Conservation (phyloP, 1,140 invertebrate species). For the Gonatopus flavifemur region DNA sequence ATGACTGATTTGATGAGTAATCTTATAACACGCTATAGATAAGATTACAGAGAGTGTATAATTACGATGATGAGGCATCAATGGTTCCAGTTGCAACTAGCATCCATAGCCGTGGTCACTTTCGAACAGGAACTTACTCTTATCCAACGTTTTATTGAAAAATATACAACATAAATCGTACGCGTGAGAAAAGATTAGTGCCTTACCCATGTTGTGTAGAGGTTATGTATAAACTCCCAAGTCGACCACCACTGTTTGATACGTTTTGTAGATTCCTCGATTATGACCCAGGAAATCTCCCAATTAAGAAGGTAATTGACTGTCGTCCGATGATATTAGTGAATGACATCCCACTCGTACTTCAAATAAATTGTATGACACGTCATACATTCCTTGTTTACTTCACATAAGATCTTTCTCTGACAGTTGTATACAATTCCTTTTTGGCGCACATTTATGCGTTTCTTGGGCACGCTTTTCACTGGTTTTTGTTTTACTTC, state of each 20-base stretch:
- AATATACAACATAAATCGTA: background rate
- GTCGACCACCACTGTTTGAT: no score
- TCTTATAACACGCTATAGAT: conserved; percentile 10
- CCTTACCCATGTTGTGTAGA: conserved; percentile 39
- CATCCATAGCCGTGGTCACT: no score
- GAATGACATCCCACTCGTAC: conserved; percentile 28
- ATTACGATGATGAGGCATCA: background rate
- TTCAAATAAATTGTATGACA: conserved; percentile 9
- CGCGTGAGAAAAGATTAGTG: no score
- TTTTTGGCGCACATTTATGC: background rate
- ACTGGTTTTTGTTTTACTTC: no score
- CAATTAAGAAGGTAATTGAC: conserved; percentile 27
- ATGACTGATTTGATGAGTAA: conserved; percentile 28
- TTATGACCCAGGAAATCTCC: conserved; percentile 15
- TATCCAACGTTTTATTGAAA: no score
- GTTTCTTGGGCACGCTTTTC: no score
- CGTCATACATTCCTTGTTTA: conserved; percentile 14
- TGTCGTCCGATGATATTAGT: conserved; percentile 8
- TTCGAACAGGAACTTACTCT: no score
- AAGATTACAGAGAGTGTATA: conserved; percentile 11
- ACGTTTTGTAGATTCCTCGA: conserved; percentile 10
- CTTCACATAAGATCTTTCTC: background rate
- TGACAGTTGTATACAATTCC: background rate
- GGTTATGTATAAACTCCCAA: no score
- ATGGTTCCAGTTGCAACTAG: background rate